Base-by-base conservation (phyloP, 2,888 invertebrate species). In the Quadroppia sp. region DNA sequence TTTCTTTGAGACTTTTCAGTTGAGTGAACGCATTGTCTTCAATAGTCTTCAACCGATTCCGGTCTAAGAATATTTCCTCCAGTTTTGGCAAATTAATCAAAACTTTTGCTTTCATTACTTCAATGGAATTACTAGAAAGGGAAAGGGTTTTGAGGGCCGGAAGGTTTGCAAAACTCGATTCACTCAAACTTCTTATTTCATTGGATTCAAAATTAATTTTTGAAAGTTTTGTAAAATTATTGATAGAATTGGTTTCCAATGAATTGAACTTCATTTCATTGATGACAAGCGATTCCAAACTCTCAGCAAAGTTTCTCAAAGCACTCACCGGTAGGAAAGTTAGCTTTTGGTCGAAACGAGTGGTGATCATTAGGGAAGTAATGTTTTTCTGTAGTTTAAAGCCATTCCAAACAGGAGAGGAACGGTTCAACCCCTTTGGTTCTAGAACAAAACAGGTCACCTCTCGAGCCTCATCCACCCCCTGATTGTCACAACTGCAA, bases 1-100 rank as follows among this genome's bases (percentile, higher is more conserved):
- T 20, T 45, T 69, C 69, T 25, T 23, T 42, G 11, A 69, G 4
- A 69, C 45, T 45, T 23, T 42, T 69, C 11, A 69, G 69, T 42
- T 13, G 45, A 69, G 40, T 25, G 45, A 69, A 69, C 15, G 69
- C 45, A 45, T 69, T 69, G 69, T 69, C 69, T 69, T 69, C 69
- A 7, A 69, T 69, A 15, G 42, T 45, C 36, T 17, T 69, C 69
- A 69, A 25, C 20, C 17, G 23, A 69, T 69, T 69, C 15, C 69
- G 23, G 28, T 69, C 69, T 42, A 69, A 25, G 45, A 69, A 69
- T 69, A 69, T 20, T 69, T 40, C 40, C 17, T 69, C 69, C 20
- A 69, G 17, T 45, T 40, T 45, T 1, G 69, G 69, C 23, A 69
- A 45, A 69, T 45, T 25, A 4, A 69, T 11, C 1, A 69, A 69